A percentile compares a stretch with the other conserved stretches of the same genome.
Conservation (phyloP, 92 coral and sea anemone species). For the Anthopleura xanthogrammica region DNA sequence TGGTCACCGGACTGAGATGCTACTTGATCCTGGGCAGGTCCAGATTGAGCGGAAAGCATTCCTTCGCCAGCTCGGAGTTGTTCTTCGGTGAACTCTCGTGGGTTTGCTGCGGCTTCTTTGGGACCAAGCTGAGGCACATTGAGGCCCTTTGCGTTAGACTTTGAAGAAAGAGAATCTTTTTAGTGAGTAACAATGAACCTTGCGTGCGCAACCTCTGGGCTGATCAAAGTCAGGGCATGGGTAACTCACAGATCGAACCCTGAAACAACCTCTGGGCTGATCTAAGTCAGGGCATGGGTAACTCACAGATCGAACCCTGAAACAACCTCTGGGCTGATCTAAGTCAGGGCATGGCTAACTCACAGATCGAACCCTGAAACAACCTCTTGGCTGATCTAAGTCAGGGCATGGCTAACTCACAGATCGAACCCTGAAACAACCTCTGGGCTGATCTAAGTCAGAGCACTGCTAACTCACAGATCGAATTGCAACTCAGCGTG, state of each 20-base stretch:
- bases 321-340: too few relatives aligned
- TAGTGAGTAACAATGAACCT: too few relatives aligned
- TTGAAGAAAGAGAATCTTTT: not conserved
- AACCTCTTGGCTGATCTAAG: too few relatives aligned
- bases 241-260: too few relatives aligned
- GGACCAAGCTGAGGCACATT: constrained; percentile 80
- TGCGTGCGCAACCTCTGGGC: too few relatives aligned
- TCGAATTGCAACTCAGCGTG: too few relatives aligned
- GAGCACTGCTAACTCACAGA: not conserved
- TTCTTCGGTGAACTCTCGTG: constrained; percentile 78
- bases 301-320: too few relatives aligned
- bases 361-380: too few relatives aligned
- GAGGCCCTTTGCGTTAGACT: constrained; percentile 38
- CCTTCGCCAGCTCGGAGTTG: constrained; percentile 78
- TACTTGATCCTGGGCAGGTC: constrained; percentile 71
- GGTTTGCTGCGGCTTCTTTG: constrained; percentile 75
- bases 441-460: too few relatives aligned
- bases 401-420: not conserved
- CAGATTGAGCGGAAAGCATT: constrained; percentile 74
- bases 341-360: not conserved
- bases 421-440: too few relatives aligned
- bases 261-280: too few relatives aligned
- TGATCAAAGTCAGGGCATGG: too few relatives aligned
- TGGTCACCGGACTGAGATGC: constrained; percentile 84
- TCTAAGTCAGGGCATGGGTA: not conserved